Conservation (phyloP, 2,888 invertebrate species). For the Catocala sponsa region DNA sequence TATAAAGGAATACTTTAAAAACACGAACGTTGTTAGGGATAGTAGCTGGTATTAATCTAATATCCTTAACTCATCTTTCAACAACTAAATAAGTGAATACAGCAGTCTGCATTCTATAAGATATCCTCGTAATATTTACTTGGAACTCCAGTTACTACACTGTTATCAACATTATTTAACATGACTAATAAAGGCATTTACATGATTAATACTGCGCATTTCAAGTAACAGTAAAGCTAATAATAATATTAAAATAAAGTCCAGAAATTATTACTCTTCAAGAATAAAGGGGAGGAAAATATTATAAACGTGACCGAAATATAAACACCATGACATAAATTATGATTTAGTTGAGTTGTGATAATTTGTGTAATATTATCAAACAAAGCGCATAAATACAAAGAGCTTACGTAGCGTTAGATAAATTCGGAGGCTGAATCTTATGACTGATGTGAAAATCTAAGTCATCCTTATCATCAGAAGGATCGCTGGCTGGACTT, state of each 20-base stretch:
- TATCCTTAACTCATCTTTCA: conserved; percentile 41
- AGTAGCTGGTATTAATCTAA: too few species aligned
- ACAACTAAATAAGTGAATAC: conserved; percentile 40
- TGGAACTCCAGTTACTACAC: conserved; percentile 37
- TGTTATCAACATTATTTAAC: conserved; percentile 59
- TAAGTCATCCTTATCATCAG: conserved; percentile 84
- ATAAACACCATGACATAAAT: too few species aligned
- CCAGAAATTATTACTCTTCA: too few species aligned
- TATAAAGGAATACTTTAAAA: too few species aligned
- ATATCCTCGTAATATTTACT: conserved; percentile 47
- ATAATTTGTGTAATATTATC: too few species aligned
- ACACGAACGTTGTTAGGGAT: too few species aligned
- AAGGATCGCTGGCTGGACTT: conserved; percentile 74
- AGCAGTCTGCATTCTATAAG: conserved; percentile 17
- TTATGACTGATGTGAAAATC: conserved; percentile 87
- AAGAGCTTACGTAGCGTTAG: conserved; percentile 72
- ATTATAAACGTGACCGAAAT: too few species aligned
- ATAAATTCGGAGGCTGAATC: conserved; percentile 76
- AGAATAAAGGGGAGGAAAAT: too few species aligned
- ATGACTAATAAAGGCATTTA: conserved; percentile 47
- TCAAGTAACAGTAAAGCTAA: conserved; percentile 1
- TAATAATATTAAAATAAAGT: not conserved
- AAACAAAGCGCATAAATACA: not conserved
- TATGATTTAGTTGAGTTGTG: too few species aligned
- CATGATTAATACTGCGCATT: conserved; percentile 32